A percentile compares a stretch with the other conserved stretches of the same genome.
Evolutionary conservation across 2,797 vertebrate species (phyloP).

Genomic region (Ctenopoma kingsleyae): DNA sequence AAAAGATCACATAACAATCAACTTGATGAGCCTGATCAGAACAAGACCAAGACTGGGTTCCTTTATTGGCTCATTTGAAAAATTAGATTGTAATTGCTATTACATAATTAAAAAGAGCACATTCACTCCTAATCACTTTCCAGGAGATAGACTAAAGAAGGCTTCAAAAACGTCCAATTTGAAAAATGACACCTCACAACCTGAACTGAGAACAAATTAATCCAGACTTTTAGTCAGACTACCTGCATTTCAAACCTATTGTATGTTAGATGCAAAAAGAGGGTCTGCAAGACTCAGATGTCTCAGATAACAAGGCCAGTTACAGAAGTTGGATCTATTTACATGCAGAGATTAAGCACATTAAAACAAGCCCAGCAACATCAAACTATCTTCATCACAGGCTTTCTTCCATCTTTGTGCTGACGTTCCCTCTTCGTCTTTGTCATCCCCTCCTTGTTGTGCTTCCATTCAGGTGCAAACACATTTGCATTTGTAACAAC

Average conservation of each 20-base stretch:
- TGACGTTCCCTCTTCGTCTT: slow-evolving; percentile 39
- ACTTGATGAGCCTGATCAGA: slow-evolving; percentile 51
- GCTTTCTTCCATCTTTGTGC: slow-evolving; percentile 36
- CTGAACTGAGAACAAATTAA: slow-evolving; percentile 60
- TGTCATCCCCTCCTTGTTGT: slow-evolving; percentile 37
- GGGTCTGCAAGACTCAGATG: slow-evolving; percentile 20
- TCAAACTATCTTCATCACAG: slow-evolving; percentile 56
- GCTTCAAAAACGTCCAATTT: slow-evolving; percentile 33
- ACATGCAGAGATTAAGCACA: slow-evolving; percentile 47
- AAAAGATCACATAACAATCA: slow-evolving; percentile 55
- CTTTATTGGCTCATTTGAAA: slow-evolving; percentile 55
- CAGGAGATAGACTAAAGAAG: slow-evolving; percentile 45
- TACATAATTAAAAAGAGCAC: slow-evolving; percentile 60
- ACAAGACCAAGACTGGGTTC: slow-evolving; percentile 32
- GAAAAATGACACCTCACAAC: slow-evolving; percentile 54
- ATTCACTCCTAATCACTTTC: slow-evolving; percentile 57
- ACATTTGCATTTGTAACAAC: slow-evolving; percentile 72
- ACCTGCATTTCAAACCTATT: slow-evolving; percentile 33
- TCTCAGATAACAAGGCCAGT: slow-evolving; percentile 37
- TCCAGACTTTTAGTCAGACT: slow-evolving; percentile 32
- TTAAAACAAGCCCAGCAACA: slow-evolving; percentile 56
- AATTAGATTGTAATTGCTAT: slow-evolving; percentile 47
- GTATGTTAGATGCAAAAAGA: slow-evolving; percentile 40
- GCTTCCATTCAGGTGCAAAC: slow-evolving; percentile 65
- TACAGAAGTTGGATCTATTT: slow-evolving; percentile 49